Base-by-base conservation (phyloP, 2,797 vertebrate genomes). In the Poecilia velifera region DNA sequence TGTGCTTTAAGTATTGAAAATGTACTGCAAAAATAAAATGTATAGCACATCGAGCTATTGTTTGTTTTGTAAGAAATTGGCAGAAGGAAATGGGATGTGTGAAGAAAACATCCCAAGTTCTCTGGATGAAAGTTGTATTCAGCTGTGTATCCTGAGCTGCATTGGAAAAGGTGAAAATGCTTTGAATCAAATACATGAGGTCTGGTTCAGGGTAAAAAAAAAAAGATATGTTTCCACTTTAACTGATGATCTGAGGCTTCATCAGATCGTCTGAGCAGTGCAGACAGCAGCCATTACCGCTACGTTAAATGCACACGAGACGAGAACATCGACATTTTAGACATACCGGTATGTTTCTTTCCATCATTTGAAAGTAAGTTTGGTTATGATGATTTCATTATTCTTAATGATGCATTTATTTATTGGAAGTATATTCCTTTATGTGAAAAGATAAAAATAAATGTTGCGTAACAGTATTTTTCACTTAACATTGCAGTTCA, bases 281-380 rank as follows among this genome's bases (percentile, higher is more conserved):
- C 34, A 20, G 0, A 36, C 6, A 5, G 39, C 39, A 43, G 22
- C 13, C 25, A 13, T 43, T 43, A 43, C 10, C 41, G 25, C 41
- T 71, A 13, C 20, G 6, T 28, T 13, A 45, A 71, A 68, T 68
- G 36, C 39, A 25, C 9, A 12, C 1, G 41, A 71, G 25, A 25
- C 1, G 41, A 71, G 13, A 71, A 16, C 68, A 45, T 71, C 6
- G 4, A 45, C 68, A 28, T n/a, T 71, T 71, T 28, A 71, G 41
- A 45, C 6, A 14, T 14, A 39, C 10, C 39, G 6, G 39, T 41
- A 41, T 6, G 9, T 22, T 9, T 41, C 36, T 41, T 41, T 25
- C 36, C 20, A 28, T 71, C 41, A 71, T 45, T n/a, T 71, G 41
- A 45, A 71, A 71, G 41, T n/a, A 70, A 45, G 41, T 71, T 71